Evolutionary conservation across 2,888 invertebrate species (phyloP).

Genomic region (Trichogramma dendrolimi): DNA sequence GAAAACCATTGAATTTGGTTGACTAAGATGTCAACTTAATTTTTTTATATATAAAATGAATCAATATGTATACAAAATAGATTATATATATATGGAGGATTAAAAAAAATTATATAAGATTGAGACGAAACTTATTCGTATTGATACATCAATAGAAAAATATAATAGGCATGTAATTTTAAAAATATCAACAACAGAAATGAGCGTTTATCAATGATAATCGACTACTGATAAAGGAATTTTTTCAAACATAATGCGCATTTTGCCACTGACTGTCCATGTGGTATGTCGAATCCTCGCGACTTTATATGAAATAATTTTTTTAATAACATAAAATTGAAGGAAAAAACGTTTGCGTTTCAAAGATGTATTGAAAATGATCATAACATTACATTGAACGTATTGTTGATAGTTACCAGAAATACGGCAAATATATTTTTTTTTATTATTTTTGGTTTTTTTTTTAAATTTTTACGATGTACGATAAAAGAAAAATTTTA

Average conservation of each 20-base stretch:
- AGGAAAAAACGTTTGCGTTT: too few relatives aligned
- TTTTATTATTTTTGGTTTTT: conserved; percentile 4
- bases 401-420: neutral
- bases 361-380: too few relatives aligned
- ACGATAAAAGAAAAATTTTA: conserved; percentile 16
- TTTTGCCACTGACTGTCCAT: too few relatives aligned
- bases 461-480: conserved; percentile 11
- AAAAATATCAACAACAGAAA: conserved; percentile 9
- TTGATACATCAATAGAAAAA: too few relatives aligned
- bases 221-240: neutral
- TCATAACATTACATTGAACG: too few relatives aligned
- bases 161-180: neutral
- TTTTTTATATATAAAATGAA: conserved; percentile 40
- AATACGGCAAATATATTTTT: conserved; percentile 7
- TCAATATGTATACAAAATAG: neutral
- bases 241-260: neutral
- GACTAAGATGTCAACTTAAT: conserved; percentile 45
- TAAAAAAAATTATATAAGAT: conserved; percentile 12
- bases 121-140: too few relatives aligned
- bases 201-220: neutral
- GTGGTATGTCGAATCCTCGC: too few relatives aligned
- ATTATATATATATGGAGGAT: conserved; percentile 16
- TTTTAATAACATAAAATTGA: too few relatives aligned
- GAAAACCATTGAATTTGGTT: conserved; percentile 42
- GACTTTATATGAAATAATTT: too few relatives aligned